Evolutionary conservation across 2,888 invertebrate genomes (phyloP), one percentile per base, ranked within the genome.

Genomic region (Chalcis sispes): DNA sequence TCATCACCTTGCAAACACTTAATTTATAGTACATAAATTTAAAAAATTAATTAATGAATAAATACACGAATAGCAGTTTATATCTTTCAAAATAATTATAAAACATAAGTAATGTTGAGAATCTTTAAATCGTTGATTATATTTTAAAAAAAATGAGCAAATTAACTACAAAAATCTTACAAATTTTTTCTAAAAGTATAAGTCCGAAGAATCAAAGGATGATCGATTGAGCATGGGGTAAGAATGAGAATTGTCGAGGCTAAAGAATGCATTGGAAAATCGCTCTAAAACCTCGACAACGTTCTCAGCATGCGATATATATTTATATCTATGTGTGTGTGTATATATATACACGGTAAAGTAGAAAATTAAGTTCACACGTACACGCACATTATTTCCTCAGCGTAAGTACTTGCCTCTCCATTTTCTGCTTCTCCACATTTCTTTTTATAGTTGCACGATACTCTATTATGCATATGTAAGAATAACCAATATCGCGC

Each of bases 301-400:
- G 46, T 59, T 72, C 64, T 72, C 64, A 64, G 62, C 64, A 56
- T 56, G 50, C 42, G 36, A n/a, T 52, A n/a, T 46, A 59, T 25
- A 20, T n/a, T n/a, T n/a, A n/a, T n/a, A n/a, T n/a, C n/a, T n/a
- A n/a, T n/a, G n/a, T n/a, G n/a, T n/a, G n/a, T n/a, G n/a, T n/a
- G n/a, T n/a, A n/a, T n/a, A n/a, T n/a, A n/a, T n/a, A n/a, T n/a
- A 56, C 27, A 56, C 56, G 65, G 48, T 72, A 61, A 65, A 72
- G 66, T 73, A 73, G 67, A 73, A 59, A 62, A 74, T 62, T 64
- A 20, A 70, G 59, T 75, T 64, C 56, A 59, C 59, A 59, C 42
- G 46, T 69, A 23, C 13, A 46, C 18, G 52, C 59, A 46, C 56
- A 54, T 62, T 61, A 71, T 71, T 65, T 66, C 54, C 61, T 75